A percentile compares a stretch with the other conserved stretches of the same genome.
These are phyloP conservation scores for Montifringilla adamsi DNA, from an alignment of 2,113 vertebrate genomes.

Conservation along the genomic window DNA sequence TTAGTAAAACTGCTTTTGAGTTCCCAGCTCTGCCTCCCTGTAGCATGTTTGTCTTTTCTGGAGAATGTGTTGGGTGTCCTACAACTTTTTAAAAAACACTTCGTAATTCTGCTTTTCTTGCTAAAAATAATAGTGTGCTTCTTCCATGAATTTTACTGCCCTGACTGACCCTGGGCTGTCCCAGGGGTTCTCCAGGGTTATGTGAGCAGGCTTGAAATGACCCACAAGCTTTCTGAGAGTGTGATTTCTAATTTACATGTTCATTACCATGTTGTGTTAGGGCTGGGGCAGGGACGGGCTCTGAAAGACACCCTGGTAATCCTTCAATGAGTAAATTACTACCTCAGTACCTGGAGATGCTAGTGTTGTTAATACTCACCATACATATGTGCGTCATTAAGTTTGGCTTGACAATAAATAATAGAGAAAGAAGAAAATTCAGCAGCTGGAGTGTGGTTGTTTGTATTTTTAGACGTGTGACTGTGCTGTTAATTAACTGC, in stretches of 20 bases:
- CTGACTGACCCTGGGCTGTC: background rate
- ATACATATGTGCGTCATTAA: background rate
- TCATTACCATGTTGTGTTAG: background rate
- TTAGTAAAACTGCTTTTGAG: background rate
- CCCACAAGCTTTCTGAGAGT: background rate
- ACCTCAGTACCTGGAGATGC: background rate
- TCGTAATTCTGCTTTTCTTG: background rate
- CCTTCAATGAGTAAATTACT: background rate
- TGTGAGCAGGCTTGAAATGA: background rate
- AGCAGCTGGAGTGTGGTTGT: background rate
- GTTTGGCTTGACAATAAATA: background rate
- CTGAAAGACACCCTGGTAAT: background rate
- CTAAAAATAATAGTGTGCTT: background rate
- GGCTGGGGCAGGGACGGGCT: background rate
- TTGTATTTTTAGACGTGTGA: background rate
- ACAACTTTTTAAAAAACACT: background rate
- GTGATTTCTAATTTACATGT: background rate
- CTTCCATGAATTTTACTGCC: background rate
- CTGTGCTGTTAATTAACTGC: background rate
- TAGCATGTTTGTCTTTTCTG: accelerated
- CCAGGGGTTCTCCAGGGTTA: background rate
- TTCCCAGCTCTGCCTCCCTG: background rate
- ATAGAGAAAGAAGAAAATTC: background rate
- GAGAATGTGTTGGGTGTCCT: background rate
- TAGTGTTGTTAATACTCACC: background rate